phyloP scores from a whole-genome alignment of 2,797 vertebrate species.

The Crocidura indochinensis region DNA sequence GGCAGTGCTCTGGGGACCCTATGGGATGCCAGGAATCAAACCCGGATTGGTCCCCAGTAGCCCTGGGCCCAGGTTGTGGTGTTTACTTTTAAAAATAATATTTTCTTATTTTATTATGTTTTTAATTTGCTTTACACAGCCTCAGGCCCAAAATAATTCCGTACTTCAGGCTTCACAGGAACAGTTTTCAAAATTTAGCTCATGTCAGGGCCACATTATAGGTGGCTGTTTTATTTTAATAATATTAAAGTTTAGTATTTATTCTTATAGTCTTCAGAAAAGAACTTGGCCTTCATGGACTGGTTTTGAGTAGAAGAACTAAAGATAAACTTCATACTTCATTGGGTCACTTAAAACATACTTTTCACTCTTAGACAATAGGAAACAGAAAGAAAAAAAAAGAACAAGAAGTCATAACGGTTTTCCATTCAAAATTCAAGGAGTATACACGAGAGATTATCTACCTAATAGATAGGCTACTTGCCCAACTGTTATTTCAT shows the following conservation, averaged over 20 bases:
- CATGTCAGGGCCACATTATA: background rate
- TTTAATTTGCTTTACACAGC: conserved; percentile 11
- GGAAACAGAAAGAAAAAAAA: background rate
- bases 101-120: background rate
- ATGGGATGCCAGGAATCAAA: no score
- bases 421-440: conserved; percentile 27
- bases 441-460: background rate
- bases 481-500: conserved; percentile 23
- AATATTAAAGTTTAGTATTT: conserved; percentile 55
- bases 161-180: conserved; percentile 12
- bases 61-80: background rate
- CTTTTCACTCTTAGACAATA: conserved; percentile 20
- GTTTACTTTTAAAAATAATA: conserved; percentile 47
- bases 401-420: background rate
- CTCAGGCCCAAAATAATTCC: conserved; percentile 46
- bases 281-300: conserved; percentile 1
- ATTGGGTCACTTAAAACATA: conserved; percentile 60
- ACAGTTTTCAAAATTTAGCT: conserved; percentile 9
- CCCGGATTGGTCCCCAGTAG: background rate
- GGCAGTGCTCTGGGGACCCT: no score
- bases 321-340: background rate
- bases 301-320: background rate
- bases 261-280: conserved; percentile 37
- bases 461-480: background rate
- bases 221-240: background rate